Percentiles rank a stretch among this genome's conserved stretches.
These are phyloP conservation scores for Acanthornis magna DNA, from an alignment of 2,797 vertebrate species.

Conservation along the genomic window DNA sequence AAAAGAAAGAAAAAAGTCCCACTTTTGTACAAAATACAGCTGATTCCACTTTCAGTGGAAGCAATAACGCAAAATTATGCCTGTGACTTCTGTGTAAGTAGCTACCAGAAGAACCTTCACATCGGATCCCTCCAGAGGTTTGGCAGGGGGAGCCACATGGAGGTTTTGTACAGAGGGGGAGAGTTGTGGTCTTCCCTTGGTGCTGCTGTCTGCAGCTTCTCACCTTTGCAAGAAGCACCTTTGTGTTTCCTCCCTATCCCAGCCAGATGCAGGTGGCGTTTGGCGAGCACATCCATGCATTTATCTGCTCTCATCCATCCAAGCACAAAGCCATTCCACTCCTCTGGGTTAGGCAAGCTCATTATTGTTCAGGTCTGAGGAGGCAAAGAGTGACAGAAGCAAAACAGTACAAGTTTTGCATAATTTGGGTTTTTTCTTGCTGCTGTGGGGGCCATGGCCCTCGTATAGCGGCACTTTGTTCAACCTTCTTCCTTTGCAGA, in stretches of 20 bases:
- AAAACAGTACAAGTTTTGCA: not conserved
- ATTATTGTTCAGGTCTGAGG: not conserved
- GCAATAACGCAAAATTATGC: not conserved
- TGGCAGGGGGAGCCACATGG: not conserved
- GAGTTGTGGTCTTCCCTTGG: not conserved
- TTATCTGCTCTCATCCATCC: not conserved
- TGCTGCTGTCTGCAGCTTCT: not conserved
- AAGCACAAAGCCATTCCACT: not conserved
- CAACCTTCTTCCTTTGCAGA: not conserved
- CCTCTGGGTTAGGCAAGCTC: not conserved
- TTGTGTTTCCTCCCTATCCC: not conserved
- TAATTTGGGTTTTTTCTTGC: not conserved
- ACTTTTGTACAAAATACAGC: not conserved
- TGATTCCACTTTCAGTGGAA: not conserved
- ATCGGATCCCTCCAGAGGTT: not conserved
- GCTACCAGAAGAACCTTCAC: not conserved
- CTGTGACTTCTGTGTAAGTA: not conserved
- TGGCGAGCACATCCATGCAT: not conserved
- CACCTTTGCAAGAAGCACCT: not conserved
- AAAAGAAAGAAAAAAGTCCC: not conserved
- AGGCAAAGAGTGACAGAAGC: not conserved
- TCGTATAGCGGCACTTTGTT: not conserved
- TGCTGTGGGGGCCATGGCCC: not conserved
- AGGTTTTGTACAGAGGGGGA: fast-evolving
- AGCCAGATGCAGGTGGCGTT: not conserved